These are phyloP conservation scores for Microctonus brassicae DNA, from an alignment of 2,888 invertebrate genomes.

Conservation along the genomic window DNA sequence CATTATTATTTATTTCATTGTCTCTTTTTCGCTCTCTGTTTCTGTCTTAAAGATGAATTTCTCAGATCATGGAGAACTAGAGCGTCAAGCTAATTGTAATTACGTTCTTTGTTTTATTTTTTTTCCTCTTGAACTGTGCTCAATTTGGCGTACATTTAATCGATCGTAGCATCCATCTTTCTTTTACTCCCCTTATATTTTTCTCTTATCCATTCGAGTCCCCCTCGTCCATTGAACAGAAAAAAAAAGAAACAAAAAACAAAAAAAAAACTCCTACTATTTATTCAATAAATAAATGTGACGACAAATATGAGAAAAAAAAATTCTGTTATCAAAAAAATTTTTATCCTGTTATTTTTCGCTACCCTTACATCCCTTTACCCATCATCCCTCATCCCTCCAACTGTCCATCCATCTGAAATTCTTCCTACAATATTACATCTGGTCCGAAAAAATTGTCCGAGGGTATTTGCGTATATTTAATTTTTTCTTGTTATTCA, in stretches of 20 bases:
- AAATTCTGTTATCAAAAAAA: conserved; percentile 2
- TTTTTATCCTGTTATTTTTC: conserved; percentile 3
- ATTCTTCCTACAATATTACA: not conserved
- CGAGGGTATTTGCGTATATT: not conserved
- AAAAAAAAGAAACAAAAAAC: not conserved
- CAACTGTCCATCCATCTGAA: not conserved
- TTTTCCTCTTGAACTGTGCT: not conserved
- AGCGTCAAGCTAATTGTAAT: conserved; percentile 43
- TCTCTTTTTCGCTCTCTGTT: not conserved
- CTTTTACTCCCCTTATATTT: conserved; percentile 8
- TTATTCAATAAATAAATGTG: not conserved
- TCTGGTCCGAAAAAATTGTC: not conserved
- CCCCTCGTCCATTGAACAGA: not conserved
- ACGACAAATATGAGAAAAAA: not conserved
- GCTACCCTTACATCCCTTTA: not conserved
- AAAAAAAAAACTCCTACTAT: not conserved
- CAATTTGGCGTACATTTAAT: conserved; percentile 42
- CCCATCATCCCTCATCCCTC: not conserved
- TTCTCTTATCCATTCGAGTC: not conserved
- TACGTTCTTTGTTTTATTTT: conserved; percentile 38
- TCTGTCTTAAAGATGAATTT: not conserved
- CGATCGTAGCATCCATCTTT: conserved; percentile 46
- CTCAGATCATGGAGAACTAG: conserved; percentile 9
- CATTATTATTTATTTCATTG: not conserved
- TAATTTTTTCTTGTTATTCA: not conserved